Evolutionary conservation across 2,797 vertebrate species (phyloP).

Genomic region (Numenius phaeopus): DNA sequence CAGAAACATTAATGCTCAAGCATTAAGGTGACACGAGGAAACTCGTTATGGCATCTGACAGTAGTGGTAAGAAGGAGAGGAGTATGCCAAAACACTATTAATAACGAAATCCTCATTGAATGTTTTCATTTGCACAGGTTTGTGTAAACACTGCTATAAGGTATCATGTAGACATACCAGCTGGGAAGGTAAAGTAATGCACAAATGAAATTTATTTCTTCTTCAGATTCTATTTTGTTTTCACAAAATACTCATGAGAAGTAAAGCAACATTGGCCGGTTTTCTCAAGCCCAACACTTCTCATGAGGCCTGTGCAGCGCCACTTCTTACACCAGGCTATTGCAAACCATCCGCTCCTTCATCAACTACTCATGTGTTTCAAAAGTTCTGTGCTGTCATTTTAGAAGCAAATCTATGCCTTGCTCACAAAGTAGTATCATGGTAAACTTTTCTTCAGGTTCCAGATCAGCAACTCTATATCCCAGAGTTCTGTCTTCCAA

Average conservation of each 20-base stretch:
- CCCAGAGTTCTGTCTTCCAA: not conserved
- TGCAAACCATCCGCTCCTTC: not conserved
- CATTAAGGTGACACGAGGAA: not conserved
- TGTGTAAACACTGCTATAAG: not conserved
- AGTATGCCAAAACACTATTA: not conserved
- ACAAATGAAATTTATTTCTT: not conserved
- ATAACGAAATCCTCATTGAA: not conserved
- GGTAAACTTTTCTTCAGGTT: not conserved
- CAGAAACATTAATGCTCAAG: not conserved
- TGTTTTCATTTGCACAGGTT: not conserved
- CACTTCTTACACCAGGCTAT: not conserved
- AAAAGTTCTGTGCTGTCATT: not conserved
- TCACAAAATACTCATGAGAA: not conserved
- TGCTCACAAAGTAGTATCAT: not conserved
- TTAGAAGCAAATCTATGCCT: not conserved
- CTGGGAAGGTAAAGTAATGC: not conserved
- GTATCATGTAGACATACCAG: not conserved
- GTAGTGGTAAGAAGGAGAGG: not conserved
- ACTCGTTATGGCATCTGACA: not conserved
- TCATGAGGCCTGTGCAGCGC: not conserved
- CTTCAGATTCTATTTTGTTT: not conserved
- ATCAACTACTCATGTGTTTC: not conserved
- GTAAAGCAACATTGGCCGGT: not conserved
- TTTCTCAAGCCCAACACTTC: not conserved
- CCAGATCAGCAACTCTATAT: accelerated